phyloP scores from a whole-genome alignment of 2,888 invertebrate species.

The Pseudococcus viburni region DNA sequence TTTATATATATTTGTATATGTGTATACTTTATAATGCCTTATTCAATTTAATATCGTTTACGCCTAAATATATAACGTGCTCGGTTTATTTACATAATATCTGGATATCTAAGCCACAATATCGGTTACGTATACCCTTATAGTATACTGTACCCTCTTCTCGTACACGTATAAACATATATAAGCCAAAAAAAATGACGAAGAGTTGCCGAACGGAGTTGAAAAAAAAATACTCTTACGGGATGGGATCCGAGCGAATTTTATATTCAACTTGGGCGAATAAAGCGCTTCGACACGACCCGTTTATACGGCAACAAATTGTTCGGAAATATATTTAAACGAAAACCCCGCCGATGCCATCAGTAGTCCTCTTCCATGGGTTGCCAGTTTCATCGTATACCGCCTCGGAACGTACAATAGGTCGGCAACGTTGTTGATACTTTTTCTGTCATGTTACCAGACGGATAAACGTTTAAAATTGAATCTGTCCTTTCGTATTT shows the following conservation, averaged over 20 bases:
- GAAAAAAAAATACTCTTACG: not conserved
- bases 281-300: conserved; percentile 44
- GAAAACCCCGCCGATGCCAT: not conserved
- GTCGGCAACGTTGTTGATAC: not conserved
- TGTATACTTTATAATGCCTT: conserved; percentile 52
- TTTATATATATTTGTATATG: conserved; percentile 37
- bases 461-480: conserved; percentile 42
- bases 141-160: not conserved
- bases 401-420: not conserved
- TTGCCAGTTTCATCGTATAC: too few relatives aligned
- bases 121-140: conserved; percentile 3
- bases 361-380: too few relatives aligned
- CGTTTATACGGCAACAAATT: conserved; percentile 52
- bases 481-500: conserved; percentile 50
- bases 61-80: conserved; percentile 55
- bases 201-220: not conserved
- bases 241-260: not conserved
- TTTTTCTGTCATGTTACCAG: conserved; percentile 2
- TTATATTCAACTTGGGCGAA: conserved; percentile 26
- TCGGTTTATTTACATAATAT: conserved; percentile 57
- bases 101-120: conserved; percentile 48
- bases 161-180: not conserved
- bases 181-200: conserved; percentile 26
- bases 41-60: conserved; percentile 60
- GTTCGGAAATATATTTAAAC: conserved; percentile 57